Conservation (phyloP, 2,888 invertebrate species). For the Brachypalpus laphriformis region DNA sequence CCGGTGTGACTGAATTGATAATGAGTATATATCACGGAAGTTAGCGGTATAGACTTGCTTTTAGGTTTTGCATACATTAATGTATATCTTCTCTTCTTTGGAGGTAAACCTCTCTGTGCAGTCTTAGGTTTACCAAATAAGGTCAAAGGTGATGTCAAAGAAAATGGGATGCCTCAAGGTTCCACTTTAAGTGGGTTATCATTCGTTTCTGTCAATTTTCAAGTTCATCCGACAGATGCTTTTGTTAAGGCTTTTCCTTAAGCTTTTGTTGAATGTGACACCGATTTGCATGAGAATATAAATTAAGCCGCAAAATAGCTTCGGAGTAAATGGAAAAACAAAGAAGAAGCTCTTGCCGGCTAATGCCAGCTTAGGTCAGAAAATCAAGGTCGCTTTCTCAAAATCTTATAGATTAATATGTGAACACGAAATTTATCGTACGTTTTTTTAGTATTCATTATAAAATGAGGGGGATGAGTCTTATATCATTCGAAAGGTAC, state of each 20-base stretch:
- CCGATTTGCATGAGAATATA: not conserved
- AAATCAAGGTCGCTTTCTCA: too few species aligned
- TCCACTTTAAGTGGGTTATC: not conserved
- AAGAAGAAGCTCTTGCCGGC: too few species aligned
- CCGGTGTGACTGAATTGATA: conserved; percentile 8
- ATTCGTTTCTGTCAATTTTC: not conserved
- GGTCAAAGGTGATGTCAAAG: conserved; percentile 3
- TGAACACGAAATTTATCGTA: too few species aligned
- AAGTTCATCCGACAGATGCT: not conserved
- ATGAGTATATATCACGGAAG: conserved; percentile 12
- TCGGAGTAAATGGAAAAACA: not conserved
- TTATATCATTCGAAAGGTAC: too few species aligned
- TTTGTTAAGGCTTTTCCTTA: not conserved
- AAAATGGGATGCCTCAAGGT: conserved; percentile 23
- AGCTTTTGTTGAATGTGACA: not conserved
- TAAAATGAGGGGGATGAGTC: too few species aligned
- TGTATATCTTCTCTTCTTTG: not conserved
- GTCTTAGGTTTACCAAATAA: not conserved
- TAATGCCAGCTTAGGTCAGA: too few species aligned
- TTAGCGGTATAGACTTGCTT: not conserved
- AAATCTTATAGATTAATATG: too few species aligned
- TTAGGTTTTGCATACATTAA: conserved; percentile 10
- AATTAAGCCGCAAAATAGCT: not conserved
- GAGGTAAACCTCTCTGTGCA: not conserved
- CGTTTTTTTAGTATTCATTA: too few species aligned